phyloP scores from a whole-genome alignment of 2,888 invertebrate genomes.

The Melanostoma mellinum region DNA sequence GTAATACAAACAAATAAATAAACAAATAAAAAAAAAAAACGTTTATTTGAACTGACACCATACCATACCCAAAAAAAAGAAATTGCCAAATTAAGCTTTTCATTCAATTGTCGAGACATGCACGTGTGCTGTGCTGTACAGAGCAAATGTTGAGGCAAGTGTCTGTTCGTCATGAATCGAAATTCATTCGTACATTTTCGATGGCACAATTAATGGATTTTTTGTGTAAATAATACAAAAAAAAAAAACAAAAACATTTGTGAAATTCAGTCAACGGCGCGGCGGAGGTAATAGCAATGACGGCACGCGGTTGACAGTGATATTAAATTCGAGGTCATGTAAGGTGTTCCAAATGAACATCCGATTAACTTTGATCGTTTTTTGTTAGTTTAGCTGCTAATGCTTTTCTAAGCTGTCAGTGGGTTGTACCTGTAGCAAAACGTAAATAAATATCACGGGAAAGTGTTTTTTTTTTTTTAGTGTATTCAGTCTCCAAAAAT shows the following conservation, averaged over 20 bases:
- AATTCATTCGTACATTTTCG: constrained; percentile 66
- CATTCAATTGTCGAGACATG: constrained; percentile 9
- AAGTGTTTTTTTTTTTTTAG: too few species aligned
- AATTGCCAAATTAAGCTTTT: constrained; percentile 26
- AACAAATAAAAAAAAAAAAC: too few species aligned
- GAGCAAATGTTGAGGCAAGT: constrained; percentile 9
- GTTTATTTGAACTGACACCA: constrained; percentile 15
- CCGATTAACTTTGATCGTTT: constrained; percentile 39
- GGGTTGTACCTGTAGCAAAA: too few species aligned
- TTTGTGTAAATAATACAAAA: constrained; percentile 63
- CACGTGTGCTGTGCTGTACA: constrained; percentile 17
- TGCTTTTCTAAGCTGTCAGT: not conserved
- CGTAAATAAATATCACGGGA: too few species aligned
- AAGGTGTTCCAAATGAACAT: constrained; percentile 45
- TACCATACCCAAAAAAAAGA: not conserved
- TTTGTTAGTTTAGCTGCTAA: constrained; percentile 1
- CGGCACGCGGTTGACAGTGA: constrained; percentile 22
- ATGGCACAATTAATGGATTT: constrained; percentile 66
- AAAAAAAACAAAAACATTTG: constrained; percentile 39
- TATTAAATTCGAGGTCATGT: constrained; percentile 45
- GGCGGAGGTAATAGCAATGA: not conserved
- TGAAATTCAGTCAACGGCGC: constrained; percentile 21
- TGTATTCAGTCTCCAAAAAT: too few species aligned
- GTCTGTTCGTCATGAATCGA: constrained; percentile 37
- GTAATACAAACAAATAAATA: not conserved